Conservation (phyloP, 2,797 vertebrate species). For the Periparus ater region DNA sequence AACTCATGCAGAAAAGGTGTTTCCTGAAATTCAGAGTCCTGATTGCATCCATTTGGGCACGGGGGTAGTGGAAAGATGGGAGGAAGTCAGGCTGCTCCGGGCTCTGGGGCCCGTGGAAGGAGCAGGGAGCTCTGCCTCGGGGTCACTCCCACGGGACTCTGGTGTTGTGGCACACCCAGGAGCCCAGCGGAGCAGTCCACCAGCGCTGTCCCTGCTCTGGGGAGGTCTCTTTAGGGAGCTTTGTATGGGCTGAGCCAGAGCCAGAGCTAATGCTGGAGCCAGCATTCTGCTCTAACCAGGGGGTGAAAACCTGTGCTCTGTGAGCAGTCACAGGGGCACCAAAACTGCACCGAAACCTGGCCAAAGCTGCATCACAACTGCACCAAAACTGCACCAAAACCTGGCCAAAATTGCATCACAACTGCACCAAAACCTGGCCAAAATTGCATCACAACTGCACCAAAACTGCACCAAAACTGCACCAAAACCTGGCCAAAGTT, state of each 20-base stretch:
- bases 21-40: neutral
- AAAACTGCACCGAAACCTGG: neutral
- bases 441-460: neutral
- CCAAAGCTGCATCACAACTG: accelerated
- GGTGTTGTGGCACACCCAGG: neutral
- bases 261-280: neutral
- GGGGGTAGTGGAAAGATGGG: neutral
- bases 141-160: neutral
- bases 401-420: neutral
- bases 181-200: neutral
- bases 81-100: neutral
- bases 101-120: neutral
- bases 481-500: neutral
- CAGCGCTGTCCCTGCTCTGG: accelerated
- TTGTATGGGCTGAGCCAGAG: accelerated
- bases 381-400: neutral
- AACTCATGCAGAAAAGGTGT: neutral
- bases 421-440: neutral
- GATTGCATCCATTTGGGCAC: accelerated
- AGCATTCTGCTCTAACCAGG: neutral
- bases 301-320: neutral
- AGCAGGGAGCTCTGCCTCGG: neutral
- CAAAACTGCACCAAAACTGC: neutral
- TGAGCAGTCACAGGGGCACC: neutral
- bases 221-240: neutral